Percentiles rank a stretch among this genome's conserved stretches.
These are phyloP conservation scores for fruit fly (Drosophila melanogaster) DNA, from an alignment of 1,140 invertebrate species.

Conservation along the genomic window DNA sequence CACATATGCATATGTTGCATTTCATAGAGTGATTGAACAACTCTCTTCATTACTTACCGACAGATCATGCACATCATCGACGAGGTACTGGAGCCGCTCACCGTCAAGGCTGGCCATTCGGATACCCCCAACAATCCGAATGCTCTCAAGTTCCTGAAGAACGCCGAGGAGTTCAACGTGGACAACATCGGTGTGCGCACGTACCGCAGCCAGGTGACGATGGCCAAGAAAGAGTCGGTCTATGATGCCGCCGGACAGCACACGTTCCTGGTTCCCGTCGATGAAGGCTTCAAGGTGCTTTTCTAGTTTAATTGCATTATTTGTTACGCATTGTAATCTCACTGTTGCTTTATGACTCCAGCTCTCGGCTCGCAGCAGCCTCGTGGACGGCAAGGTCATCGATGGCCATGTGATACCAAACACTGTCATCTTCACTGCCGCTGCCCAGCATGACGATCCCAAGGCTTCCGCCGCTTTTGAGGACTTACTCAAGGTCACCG, in stretches of 20 bases:
- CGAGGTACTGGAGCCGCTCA: slow-evolving; percentile 91
- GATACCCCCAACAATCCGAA: slow-evolving; percentile 90
- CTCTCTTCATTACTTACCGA: slow-evolving; percentile 29
- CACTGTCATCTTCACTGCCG: slow-evolving; percentile 93
- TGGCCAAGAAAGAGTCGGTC: slow-evolving; percentile 89
- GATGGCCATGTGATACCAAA: slow-evolving; percentile 96
- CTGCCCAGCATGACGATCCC: slow-evolving; percentile 89
- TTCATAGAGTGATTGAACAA: slow-evolving; percentile 8
- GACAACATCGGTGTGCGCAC: slow-evolving; percentile 88
- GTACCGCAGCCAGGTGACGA: slow-evolving; percentile 90
- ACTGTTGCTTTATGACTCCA: slow-evolving; percentile 68
- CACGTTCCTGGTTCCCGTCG: slow-evolving; percentile 96
- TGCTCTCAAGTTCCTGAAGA: slow-evolving; percentile 90
- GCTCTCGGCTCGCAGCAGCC: slow-evolving; percentile 85
- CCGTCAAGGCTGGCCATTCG: slow-evolving; percentile 85
- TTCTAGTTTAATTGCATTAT: not conserved
- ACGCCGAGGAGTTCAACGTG: slow-evolving; percentile 90
- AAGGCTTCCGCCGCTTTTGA: slow-evolving; percentile 92
- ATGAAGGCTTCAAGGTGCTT: slow-evolving; percentile 92
- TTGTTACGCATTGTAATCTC: too few species aligned
- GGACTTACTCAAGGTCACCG: slow-evolving; percentile 92
- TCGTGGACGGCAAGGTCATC: slow-evolving; percentile 93
- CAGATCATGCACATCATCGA: slow-evolving; percentile 93
- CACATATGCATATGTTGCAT: not conserved
- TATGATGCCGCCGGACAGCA: slow-evolving; percentile 91